These are phyloP conservation scores for Epinotia brunnichana DNA, from an alignment of 2,888 invertebrate genomes.

Conservation along the genomic window DNA sequence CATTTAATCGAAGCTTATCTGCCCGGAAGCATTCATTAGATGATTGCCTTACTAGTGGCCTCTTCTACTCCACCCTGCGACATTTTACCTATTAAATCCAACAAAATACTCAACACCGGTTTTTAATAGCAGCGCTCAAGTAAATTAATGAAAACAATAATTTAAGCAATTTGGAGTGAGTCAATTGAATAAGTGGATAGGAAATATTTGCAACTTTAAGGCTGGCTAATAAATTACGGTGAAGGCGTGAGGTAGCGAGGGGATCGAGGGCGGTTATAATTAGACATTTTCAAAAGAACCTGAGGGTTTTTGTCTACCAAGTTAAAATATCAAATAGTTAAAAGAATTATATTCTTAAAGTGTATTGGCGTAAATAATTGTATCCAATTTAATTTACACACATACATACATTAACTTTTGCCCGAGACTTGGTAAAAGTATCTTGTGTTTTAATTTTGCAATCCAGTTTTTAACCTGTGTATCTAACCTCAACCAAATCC, in stretches of 20 bases:
- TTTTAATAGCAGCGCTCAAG: conserved; percentile 41
- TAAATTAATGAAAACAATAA: conserved; percentile 42
- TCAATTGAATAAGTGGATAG: conserved; percentile 44
- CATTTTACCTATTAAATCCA: conserved; percentile 45
- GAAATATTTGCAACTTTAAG: conserved; percentile 42
- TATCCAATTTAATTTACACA: no score
- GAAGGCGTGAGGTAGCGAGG: conserved; percentile 25
- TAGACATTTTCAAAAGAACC: conserved; percentile 14
- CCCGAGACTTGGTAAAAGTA: background rate
- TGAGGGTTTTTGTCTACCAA: background rate
- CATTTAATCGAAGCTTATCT: conserved; percentile 84
- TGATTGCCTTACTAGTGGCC: conserved; percentile 82
- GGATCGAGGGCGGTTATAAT: conserved; percentile 30
- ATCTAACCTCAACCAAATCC: background rate
- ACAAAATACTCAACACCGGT: conserved; percentile 41
- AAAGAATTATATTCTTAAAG: background rate
- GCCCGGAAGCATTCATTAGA: conserved; percentile 84
- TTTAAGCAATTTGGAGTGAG: conserved; percentile 41
- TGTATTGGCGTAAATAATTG: background rate
- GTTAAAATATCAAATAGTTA: background rate
- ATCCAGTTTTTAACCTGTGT: background rate
- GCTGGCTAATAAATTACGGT: conserved; percentile 34
- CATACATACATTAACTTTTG: background rate
- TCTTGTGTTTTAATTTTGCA: background rate
- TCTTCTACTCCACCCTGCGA: conserved; percentile 64